These are phyloP conservation scores for Cariama cristata DNA, from an alignment of 2,113 vertebrate genomes.

Conservation along the genomic window DNA sequence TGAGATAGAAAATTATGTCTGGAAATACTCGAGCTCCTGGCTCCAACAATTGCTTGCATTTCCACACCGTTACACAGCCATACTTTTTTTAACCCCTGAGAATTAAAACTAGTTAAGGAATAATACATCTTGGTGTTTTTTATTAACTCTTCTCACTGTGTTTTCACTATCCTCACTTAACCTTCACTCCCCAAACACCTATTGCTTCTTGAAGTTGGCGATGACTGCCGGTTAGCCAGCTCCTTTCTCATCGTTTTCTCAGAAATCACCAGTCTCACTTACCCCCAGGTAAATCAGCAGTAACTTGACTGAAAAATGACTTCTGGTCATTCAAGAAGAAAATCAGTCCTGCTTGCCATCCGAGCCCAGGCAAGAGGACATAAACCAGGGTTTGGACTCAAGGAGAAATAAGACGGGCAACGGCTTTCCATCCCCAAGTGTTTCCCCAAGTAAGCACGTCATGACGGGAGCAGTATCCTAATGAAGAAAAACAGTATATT, in stretches of 20 bases:
- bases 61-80: background rate
- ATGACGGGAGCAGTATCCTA: background rate
- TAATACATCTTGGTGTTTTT: background rate
- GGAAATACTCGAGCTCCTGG: background rate
- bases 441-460: background rate
- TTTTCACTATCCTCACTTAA: background rate
- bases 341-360: background rate
- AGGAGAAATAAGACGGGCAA: background rate
- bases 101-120: conserved; percentile 32
- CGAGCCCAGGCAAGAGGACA: background rate
- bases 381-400: background rate
- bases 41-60: background rate
- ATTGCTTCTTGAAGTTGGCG: background rate
- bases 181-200: background rate
- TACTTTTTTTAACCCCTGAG: background rate
- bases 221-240: background rate
- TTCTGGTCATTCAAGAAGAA: background rate
- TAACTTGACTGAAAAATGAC: background rate
- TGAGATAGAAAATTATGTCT: background rate
- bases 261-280: background rate
- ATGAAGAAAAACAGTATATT: conserved; percentile 46
- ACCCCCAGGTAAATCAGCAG: background rate
- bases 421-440: fast-evolving
- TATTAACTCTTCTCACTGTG: background rate
- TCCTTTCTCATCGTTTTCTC: background rate